Conservation (phyloP, 2,797 vertebrate species). For the Sebastes diploproa region DNA sequence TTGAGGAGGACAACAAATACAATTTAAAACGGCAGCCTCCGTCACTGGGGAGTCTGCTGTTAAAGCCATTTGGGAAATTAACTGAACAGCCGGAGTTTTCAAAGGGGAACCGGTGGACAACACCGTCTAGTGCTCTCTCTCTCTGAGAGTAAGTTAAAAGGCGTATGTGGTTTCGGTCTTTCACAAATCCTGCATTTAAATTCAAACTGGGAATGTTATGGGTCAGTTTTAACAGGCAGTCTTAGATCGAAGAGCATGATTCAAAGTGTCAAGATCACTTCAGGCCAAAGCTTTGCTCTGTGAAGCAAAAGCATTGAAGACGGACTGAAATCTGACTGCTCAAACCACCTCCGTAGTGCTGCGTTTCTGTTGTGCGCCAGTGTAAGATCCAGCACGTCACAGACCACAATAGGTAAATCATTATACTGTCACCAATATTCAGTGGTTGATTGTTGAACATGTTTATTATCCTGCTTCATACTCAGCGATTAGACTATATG, state of each 20-base stretch:
- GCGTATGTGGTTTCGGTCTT: neutral
- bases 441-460: neutral
- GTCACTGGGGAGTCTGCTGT: constrained; percentile 41
- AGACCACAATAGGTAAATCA: neutral
- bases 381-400: neutral
- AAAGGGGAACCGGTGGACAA: constrained; percentile 24
- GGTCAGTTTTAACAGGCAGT: constrained; percentile 5
- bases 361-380: neutral
- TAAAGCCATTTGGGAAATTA: constrained; percentile 64
- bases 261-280: constrained; percentile 12
- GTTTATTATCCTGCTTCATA: neutral
- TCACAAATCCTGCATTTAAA: constrained; percentile 18
- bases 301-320: constrained; percentile 10
- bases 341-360: neutral
- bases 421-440: neutral
- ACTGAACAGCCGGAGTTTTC: constrained; percentile 33
- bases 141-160: constrained; percentile 7
- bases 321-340: neutral
- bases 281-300: constrained; percentile 25
- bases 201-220: constrained; percentile 14
- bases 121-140: neutral
- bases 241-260: constrained; percentile 6
- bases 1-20: constrained; percentile 54
- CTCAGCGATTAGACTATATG: neutral
- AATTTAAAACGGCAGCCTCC: constrained; percentile 50